Evolutionary conservation across 2,113 vertebrate species (phyloP).

Genomic region (Myiozetetes cayanensis): DNA sequence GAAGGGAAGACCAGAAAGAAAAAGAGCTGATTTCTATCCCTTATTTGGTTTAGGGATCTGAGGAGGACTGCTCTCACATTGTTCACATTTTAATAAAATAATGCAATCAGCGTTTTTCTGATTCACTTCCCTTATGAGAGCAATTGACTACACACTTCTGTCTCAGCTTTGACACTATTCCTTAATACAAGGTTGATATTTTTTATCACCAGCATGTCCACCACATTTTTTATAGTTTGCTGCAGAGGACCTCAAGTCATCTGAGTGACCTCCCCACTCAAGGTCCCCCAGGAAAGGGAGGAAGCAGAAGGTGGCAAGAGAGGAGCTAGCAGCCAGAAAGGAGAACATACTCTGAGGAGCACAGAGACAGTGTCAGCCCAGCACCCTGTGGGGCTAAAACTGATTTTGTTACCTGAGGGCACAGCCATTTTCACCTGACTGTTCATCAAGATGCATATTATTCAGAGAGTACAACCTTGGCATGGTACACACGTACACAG

Average conservation of each 20-base stretch:
- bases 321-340: neutral
- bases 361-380: neutral
- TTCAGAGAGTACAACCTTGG: neutral
- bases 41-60: constrained; percentile 34
- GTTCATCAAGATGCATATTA: neutral
- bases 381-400: accelerated
- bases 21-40: constrained; percentile 2
- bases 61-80: neutral
- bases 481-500: accelerated
- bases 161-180: neutral
- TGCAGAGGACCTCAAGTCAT: neutral
- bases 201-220: neutral
- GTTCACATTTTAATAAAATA: constrained; percentile 2
- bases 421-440: neutral
- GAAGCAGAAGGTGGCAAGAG: neutral
- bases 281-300: neutral
- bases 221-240: neutral
- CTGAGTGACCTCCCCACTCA: neutral
- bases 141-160: neutral
- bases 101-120: neutral
- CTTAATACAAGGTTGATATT: neutral
- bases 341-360: neutral
- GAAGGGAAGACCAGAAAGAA: constrained; percentile 7
- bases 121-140: neutral
- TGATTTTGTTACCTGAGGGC: neutral